Percentiles rank a stretch among this genome's conserved stretches.
phyloP scores from a whole-genome alignment of 2,797 vertebrate genomes.

The Enteromius argenteus region DNA sequence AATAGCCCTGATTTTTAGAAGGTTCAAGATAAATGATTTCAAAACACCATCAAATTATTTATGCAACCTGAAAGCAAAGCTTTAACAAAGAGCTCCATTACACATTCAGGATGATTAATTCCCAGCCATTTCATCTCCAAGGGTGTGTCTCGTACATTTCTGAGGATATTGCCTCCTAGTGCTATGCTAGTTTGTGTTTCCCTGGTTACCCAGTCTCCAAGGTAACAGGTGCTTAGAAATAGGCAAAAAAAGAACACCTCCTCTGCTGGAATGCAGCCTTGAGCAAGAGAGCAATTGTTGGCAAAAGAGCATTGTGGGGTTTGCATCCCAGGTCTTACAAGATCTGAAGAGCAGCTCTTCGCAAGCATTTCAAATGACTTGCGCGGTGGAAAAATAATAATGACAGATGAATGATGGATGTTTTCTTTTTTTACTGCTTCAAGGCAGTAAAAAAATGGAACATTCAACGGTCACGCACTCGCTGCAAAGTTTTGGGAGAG shows the following conservation, averaged over 20 bases:
- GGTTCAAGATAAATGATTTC: not conserved
- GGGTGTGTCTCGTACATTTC: constrained; percentile 54
- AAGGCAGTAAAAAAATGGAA: constrained; percentile 4
- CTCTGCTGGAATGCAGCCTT: constrained; percentile 60
- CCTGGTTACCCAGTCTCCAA: constrained; percentile 66
- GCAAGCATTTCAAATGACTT: constrained; percentile 37
- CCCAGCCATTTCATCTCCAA: constrained; percentile 27
- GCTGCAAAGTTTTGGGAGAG: constrained; percentile 10
- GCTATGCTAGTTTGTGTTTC: constrained; percentile 58
- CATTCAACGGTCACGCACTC: not conserved
- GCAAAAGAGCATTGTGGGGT: constrained; percentile 51
- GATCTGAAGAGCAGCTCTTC: constrained; percentile 49
- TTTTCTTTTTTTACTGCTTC: constrained; percentile 9
- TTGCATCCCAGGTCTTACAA: constrained; percentile 48
- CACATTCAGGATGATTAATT: constrained; percentile 50
- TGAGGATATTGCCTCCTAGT: constrained; percentile 43
- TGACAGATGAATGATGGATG: constrained; percentile 31
- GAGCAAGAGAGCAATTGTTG: constrained; percentile 54
- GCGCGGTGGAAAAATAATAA: constrained; percentile 28
- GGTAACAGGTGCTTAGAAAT: constrained; percentile 67
- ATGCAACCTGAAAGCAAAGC: not conserved
- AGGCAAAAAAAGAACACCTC: constrained; percentile 53
- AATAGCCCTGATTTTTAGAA: not conserved
- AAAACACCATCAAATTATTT: constrained; percentile 5
- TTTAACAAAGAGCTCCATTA: constrained; percentile 43